phyloP scores from a whole-genome alignment of 2,113 vertebrate genomes.

The Percina caprodes region DNA sequence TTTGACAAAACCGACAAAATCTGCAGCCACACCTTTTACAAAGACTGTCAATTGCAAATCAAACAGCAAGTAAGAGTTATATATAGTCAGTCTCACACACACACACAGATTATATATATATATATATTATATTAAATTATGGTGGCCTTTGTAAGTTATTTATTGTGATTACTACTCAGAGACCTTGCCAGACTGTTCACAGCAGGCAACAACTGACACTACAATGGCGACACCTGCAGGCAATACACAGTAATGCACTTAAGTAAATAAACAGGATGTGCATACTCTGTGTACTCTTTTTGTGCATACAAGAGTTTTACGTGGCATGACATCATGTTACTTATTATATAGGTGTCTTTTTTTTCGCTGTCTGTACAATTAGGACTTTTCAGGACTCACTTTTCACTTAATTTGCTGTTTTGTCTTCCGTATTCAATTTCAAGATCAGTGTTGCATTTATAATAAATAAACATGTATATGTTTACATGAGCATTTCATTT shows the following conservation, averaged over 20 bases:
- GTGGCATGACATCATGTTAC: background rate
- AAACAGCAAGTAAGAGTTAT: background rate
- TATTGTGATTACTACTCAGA: background rate
- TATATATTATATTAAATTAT: background rate
- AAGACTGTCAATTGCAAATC: background rate
- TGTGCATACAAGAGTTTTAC: background rate
- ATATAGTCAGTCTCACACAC: background rate
- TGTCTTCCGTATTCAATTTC: background rate
- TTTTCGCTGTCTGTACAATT: background rate
- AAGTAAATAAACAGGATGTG: background rate
- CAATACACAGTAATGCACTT: constrained; percentile 8
- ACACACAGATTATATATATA: too few relatives aligned
- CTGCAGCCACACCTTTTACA: background rate
- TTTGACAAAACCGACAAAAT: background rate
- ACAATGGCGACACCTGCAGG: constrained; percentile 56
- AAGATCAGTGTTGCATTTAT: background rate
- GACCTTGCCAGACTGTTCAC: background rate
- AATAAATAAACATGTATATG: too few relatives aligned
- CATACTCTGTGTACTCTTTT: background rate
- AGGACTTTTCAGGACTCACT: background rate
- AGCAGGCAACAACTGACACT: background rate
- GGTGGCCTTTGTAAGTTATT: constrained; percentile 2
- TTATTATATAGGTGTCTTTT: background rate
- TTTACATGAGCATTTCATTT: background rate
- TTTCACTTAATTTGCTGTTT: background rate